Base-by-base conservation (phyloP, 2,797 vertebrate species). In the Notoglanidium macrostoma region DNA sequence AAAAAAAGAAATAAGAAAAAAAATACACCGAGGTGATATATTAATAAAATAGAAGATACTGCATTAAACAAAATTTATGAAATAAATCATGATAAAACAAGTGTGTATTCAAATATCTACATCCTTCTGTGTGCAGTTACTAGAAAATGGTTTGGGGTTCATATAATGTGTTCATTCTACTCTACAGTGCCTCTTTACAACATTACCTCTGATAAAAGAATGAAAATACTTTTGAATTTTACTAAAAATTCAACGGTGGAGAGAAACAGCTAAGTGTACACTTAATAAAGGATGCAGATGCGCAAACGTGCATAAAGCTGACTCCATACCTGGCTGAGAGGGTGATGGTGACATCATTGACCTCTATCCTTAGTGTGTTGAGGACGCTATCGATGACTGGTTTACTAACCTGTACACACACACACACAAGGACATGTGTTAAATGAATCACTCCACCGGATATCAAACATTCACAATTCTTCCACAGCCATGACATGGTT, bases 331-430 rank as follows among this genome's bases (percentile, higher is more conserved):
- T 98, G 86, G 98, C 97, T 76, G 97, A 98, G 29, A 99, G 95
- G 5, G 91, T 97, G 88, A 99, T 97, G 87, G 96, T 98, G 88
- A 95, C 94, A 90, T 98, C 97, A 4, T 96, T 94, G 79, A 96
- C 96, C 90, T 99, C 98, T 54, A 99, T 97, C 95, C 93, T 96
- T 57, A 99, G 94, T 82, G 97, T 93, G 23, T 98, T 97, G 86
- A 96, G 96, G 77, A 97, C 96, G 40, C 96, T 95, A 89, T 98
- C 97, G 85, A 96, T 94, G 81, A 95, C 91, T 1, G 97, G 97
- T 90, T 98, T 96, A 93, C 96, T 99, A 92, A 99, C 97, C 98
- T 99, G 89, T 91, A 93, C 89, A 63, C 11, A 78, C 26, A 89
- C 40, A 63, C 3, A 86, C 10, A 84, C 49, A 79, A 29, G 2